Percentiles rank a stretch among this genome's conserved stretches.
Evolutionary conservation across 2,113 vertebrate genomes (phyloP).

Genomic region (Lophotis ruficrista): DNA sequence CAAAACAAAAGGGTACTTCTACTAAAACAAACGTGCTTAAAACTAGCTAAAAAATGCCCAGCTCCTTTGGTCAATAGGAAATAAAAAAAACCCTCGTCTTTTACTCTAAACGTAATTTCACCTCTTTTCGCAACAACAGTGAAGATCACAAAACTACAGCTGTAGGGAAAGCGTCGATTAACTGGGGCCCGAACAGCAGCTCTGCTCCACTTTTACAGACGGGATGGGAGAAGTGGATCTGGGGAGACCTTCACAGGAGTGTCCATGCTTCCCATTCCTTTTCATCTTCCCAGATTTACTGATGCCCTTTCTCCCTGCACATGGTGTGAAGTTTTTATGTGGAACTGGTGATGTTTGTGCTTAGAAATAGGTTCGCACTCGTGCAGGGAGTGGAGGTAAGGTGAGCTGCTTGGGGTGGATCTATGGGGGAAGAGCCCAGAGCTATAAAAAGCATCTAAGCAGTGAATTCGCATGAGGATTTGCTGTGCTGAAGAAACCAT

Average conservation of each 20-base stretch:
- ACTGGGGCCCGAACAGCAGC: not conserved
- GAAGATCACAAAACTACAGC: not conserved
- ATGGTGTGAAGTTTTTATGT: not conserved
- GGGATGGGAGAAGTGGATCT: not conserved
- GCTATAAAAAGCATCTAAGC: not conserved
- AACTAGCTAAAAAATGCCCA: not conserved
- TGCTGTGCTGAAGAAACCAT: not conserved
- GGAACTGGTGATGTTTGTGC: not conserved
- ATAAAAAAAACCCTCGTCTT: not conserved
- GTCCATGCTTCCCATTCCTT: accelerated
- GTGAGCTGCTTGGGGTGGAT: not conserved
- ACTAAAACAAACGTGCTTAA: not conserved
- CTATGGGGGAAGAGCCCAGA: not conserved
- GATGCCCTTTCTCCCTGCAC: not conserved
- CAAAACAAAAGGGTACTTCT: not conserved
- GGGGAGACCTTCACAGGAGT: not conserved
- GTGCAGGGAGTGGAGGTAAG: not conserved
- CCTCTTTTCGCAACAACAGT: not conserved
- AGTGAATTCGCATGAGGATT: not conserved
- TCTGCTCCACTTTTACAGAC: not conserved
- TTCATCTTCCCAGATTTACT: not conserved
- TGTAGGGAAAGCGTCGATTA: not conserved
- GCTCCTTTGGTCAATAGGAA: not conserved
- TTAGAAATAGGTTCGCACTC: not conserved
- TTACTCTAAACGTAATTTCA: not conserved